Evolutionary conservation across 2,888 invertebrate genomes (phyloP), one percentile per base, ranked within the genome.

Genomic region (Sinentomon sp.): DNA sequence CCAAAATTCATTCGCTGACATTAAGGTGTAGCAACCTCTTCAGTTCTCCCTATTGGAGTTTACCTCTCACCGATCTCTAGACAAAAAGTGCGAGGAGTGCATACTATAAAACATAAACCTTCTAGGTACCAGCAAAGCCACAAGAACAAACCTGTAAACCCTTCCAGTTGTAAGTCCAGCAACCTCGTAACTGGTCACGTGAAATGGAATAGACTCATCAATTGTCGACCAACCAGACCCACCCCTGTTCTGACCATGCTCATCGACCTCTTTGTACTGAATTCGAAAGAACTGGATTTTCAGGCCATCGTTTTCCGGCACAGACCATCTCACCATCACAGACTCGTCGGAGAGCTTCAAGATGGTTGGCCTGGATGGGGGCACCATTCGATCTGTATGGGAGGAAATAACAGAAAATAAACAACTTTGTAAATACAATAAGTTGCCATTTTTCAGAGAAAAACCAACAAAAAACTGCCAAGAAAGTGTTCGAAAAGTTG

Each of bases 251-350:
- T 53, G 43, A 46, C 51, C 53, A 53, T 52, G 26, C 52, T 52
- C 9, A 48, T 47, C 6, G n/a, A 61, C 61, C 53, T 53, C 54
- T 12, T 49, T 47, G 35, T 46, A 50, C 39, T 80, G 78, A 3
- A 78, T 72, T 57, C 83, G 83, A 52, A 82, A 89, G 51, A 85
- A 85, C 43, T 64, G 63, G 44, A 89, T 83, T 1, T 70, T 63
- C 16, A 87, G 55, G 0, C 85, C 85, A 28, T 66, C 67, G 47
- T 80, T 77, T 16, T 64, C 61, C 1, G 76, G 72, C 0, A 82
- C 75, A 10, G 62, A 61, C 89, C 89, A 92, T 19, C 80, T 66
- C 9, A 89, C 71, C 73, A 85, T 82, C 1, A 87, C 87, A 7
- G 83, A 76, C 27, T 76, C 70, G 46, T 89, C 85, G 0, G 76